Evolutionary conservation across 1,140 invertebrate genomes (phyloP), one percentile per base, ranked within the genome.

Genomic region (Zophobas morio): DNA sequence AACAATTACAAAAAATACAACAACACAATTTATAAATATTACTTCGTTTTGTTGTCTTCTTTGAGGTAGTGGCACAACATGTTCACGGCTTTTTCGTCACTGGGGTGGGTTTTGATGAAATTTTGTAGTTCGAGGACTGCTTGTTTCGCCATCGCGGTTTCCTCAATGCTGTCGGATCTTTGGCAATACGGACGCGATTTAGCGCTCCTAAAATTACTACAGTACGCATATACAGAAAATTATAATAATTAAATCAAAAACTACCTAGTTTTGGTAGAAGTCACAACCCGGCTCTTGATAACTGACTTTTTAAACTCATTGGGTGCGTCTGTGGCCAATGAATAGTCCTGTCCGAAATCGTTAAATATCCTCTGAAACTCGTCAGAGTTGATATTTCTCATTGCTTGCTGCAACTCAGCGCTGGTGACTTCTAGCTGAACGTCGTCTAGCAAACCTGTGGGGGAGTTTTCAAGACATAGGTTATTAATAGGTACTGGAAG

Each of bases 91-190:
- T 75, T 72, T 40, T 79, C 36, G 42, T 60, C 36, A 5, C 78
- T 76, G n/a, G 79, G 82, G 6, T 54, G 77, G 1, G 82, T 78
- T 74, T 82, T 84, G 8, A 84, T 78, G 53, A 84, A 84, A 66
- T 70, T 79, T 40, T 74, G 37, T 6, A 83, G 71, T 73, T 84
- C 82, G 1, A 72, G 49, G 1, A 79, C 54, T 6, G 76, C 80
- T 39, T 77, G 73, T n/a, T 78, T 73, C 0, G 81, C 78, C 36
- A 79, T 76, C 1, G 35, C 46, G 47, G 76, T 66, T 6, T 84
- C 83, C 54, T 78, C 49, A 20, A 4, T 20, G 6, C 20, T 66
- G 6, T 42, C 20, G 1, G 37, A 1, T n/a, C 60, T 66, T 66
- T 66, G 37, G 56, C 20, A 20, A 20, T 20, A 20, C 20, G 20